Evolutionary conservation across 2,888 invertebrate genomes (phyloP).

Genomic region (Furcula furcula): DNA sequence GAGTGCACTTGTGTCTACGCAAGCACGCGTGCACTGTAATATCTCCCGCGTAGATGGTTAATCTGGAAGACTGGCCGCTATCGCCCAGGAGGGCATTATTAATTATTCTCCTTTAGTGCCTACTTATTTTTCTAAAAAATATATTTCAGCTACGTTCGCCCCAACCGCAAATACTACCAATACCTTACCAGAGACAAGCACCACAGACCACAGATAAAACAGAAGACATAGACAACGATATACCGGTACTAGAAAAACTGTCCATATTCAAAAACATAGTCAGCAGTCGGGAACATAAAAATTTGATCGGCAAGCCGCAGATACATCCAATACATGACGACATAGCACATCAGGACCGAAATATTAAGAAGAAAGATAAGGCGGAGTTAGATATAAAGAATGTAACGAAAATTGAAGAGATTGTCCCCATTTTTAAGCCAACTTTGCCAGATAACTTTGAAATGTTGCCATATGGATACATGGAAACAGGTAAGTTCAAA

Average conservation of each 20-base stretch:
- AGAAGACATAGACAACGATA: slow-evolving; percentile 45
- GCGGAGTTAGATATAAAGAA: slow-evolving; percentile 29
- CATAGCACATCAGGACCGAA: slow-evolving; percentile 53
- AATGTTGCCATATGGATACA: slow-evolving; percentile 47
- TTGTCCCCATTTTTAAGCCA: slow-evolving; percentile 50
- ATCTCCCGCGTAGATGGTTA: too few relatives aligned
- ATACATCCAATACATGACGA: slow-evolving; percentile 64
- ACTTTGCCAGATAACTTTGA: slow-evolving; percentile 49
- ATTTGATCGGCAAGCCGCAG: slow-evolving; percentile 55
- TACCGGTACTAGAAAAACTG: slow-evolving; percentile 56
- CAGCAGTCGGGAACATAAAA: slow-evolving; percentile 43
- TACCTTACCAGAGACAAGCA: slow-evolving; percentile 16
- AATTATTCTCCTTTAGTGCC: too few relatives aligned
- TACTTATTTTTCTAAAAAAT: neutral
- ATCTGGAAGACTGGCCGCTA: too few relatives aligned
- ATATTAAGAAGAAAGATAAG: slow-evolving; percentile 69
- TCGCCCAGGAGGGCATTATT: too few relatives aligned
- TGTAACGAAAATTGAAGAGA: slow-evolving; percentile 12
- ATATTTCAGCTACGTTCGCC: slow-evolving; percentile 55
- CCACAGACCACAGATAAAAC: slow-evolving; percentile 18
- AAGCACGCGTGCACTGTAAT: too few relatives aligned
- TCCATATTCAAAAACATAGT: slow-evolving; percentile 65
- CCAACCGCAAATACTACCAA: slow-evolving; percentile 26
- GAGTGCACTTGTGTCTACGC: too few relatives aligned
- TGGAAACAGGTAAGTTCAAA: slow-evolving; percentile 27